Evolutionary conservation across 2,113 vertebrate species (phyloP).

Genomic region (Fregetta grallaria): DNA sequence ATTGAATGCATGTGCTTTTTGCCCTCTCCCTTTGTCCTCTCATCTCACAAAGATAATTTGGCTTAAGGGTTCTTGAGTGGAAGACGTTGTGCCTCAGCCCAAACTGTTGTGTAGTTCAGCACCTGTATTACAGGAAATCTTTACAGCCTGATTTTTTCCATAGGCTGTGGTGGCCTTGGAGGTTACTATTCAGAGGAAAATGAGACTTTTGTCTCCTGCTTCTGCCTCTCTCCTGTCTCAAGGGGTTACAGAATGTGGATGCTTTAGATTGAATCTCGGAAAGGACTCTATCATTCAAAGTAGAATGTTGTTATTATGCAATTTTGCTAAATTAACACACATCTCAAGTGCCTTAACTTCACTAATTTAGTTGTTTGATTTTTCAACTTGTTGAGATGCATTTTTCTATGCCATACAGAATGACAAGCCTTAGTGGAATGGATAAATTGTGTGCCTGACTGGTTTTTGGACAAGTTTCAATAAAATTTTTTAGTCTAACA

Average conservation of each 20-base stretch:
- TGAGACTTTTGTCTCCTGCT: background rate
- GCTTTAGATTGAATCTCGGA: background rate
- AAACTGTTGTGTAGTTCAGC: background rate
- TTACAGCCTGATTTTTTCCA: background rate
- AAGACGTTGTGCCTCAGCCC: background rate
- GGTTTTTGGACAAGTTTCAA: constrained; percentile 69
- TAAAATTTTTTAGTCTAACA: constrained; percentile 70
- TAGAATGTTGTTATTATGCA: constrained; percentile 44
- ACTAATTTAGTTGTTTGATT: constrained; percentile 58
- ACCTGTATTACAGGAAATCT: background rate
- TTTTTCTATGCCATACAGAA: constrained; percentile 59
- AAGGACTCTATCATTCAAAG: constrained; percentile 8
- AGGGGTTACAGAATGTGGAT: background rate
- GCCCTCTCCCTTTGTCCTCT: background rate
- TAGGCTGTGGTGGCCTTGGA: background rate
- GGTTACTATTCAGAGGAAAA: background rate
- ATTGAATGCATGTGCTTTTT: background rate
- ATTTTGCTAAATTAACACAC: constrained; percentile 61
- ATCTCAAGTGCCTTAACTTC: constrained; percentile 79
- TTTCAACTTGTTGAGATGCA: constrained; percentile 22
- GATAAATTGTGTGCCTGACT: constrained; percentile 52
- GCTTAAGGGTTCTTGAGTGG: background rate
- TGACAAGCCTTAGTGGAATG: constrained; percentile 45
- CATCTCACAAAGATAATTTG: background rate
- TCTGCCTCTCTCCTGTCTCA: background rate